phyloP scores from a whole-genome alignment of 2,113 vertebrate genomes.

The Penelope pileata region DNA sequence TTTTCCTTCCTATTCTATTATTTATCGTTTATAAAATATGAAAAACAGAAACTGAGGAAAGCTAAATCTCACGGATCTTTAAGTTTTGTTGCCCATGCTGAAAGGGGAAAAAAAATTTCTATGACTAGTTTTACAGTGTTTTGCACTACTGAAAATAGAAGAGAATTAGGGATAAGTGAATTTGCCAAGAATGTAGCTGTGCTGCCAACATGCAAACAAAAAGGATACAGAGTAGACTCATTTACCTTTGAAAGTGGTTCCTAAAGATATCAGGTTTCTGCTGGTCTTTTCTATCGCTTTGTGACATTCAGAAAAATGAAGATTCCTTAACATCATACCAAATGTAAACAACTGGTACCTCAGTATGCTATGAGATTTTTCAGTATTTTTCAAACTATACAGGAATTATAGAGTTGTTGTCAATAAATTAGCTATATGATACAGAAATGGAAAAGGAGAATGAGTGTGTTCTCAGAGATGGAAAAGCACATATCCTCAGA shows the following conservation, averaged over 20 bases:
- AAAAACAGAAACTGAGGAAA: background rate
- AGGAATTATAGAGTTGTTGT: background rate
- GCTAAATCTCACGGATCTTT: background rate
- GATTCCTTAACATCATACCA: background rate
- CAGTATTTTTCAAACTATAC: background rate
- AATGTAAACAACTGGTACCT: background rate
- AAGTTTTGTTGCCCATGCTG: background rate
- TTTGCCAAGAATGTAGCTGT: background rate
- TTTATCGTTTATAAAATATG: background rate
- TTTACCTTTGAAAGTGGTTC: background rate
- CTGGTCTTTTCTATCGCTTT: rapidly evolving
- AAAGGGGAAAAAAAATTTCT: background rate
- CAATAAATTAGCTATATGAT: background rate
- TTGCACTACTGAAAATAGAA: background rate
- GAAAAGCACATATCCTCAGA: background rate
- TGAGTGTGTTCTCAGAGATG: background rate
- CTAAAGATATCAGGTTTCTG: background rate
- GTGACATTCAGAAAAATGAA: background rate
- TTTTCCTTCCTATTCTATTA: background rate
- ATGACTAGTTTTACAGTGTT: background rate
- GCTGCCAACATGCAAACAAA: background rate
- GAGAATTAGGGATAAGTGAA: background rate
- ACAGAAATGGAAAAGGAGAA: background rate
- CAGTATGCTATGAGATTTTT: background rate
- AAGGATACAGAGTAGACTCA: background rate